phyloP scores from a whole-genome alignment of 2,888 invertebrate genomes.

The Pseudoips prasinana region DNA sequence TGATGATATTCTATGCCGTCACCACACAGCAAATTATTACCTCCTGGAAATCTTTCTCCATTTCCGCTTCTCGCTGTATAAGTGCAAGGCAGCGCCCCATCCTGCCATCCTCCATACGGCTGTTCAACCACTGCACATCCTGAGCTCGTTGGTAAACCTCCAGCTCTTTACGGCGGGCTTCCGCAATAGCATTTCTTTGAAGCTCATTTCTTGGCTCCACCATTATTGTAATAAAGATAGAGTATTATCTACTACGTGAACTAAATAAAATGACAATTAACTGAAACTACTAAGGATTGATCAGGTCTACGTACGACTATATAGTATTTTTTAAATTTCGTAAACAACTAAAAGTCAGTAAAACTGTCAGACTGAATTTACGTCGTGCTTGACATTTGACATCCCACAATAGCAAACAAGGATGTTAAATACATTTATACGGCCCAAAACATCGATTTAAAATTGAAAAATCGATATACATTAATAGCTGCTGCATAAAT shows the following conservation, averaged over 20 bases:
- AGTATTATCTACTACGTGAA: too few species aligned
- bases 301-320: too few species aligned
- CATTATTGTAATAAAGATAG: background rate
- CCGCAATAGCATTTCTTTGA: conserved; percentile 50
- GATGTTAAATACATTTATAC: too few species aligned
- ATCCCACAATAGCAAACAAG: too few species aligned
- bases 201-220: conserved; percentile 61
- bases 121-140: conserved; percentile 69
- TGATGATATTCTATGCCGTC: too few species aligned
- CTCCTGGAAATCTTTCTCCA: conserved; percentile 72
- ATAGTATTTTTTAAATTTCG: too few species aligned
- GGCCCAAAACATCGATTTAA: too few species aligned
- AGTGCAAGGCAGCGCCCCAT: conserved; percentile 66
- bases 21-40: conserved; percentile 41
- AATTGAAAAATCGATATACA: too few species aligned
- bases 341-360: background rate
- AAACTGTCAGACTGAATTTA: too few species aligned
- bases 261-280: conserved; percentile 5
- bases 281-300: too few species aligned
- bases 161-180: conserved; percentile 53
- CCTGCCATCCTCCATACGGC: conserved; percentile 68
- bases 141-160: conserved; percentile 56
- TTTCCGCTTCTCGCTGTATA: conserved; percentile 62
- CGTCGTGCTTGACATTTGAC: too few species aligned
- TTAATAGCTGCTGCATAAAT: too few species aligned